These are phyloP conservation scores for Lagodon rhomboides DNA, from an alignment of 2,797 vertebrate genomes.

Conservation along the genomic window DNA sequence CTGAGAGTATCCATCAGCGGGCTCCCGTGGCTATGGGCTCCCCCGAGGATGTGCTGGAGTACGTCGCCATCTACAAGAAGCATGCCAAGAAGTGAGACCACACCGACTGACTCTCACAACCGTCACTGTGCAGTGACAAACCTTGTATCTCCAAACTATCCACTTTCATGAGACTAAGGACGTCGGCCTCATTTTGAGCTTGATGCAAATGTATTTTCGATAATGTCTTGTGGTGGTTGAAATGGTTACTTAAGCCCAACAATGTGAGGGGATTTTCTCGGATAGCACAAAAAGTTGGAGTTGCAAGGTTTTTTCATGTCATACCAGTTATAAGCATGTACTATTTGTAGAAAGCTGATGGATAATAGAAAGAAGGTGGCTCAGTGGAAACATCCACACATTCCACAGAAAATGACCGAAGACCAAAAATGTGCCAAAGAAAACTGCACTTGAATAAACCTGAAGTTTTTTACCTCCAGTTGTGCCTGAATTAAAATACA, in stretches of 20 bases:
- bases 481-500: slow-evolving; percentile 47
- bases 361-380: not conserved
- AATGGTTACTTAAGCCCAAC: not conserved
- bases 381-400: slow-evolving; percentile 24
- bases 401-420: slow-evolving; percentile 28
- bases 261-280: not conserved
- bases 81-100: slow-evolving; percentile 76
- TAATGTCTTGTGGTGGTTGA: not conserved
- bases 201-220: not conserved
- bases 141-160: slow-evolving; percentile 16
- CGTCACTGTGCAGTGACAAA: accelerated
- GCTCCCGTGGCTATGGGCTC: slow-evolving; percentile 92
- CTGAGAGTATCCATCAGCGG: slow-evolving; percentile 91
- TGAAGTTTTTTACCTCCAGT: slow-evolving; percentile 41
- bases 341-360: not conserved
- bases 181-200: not conserved
- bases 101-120: not conserved
- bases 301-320: slow-evolving; percentile 3
- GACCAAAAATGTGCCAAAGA: slow-evolving; percentile 51
- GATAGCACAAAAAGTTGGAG: not conserved
- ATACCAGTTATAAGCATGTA: not conserved
- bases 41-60: slow-evolving; percentile 93
- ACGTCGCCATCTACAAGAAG: slow-evolving; percentile 90
- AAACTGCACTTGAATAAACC: slow-evolving; percentile 21
- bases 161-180: not conserved